phyloP scores from a whole-genome alignment of 2,797 vertebrate species.

The Notoglanidium macrostoma region DNA sequence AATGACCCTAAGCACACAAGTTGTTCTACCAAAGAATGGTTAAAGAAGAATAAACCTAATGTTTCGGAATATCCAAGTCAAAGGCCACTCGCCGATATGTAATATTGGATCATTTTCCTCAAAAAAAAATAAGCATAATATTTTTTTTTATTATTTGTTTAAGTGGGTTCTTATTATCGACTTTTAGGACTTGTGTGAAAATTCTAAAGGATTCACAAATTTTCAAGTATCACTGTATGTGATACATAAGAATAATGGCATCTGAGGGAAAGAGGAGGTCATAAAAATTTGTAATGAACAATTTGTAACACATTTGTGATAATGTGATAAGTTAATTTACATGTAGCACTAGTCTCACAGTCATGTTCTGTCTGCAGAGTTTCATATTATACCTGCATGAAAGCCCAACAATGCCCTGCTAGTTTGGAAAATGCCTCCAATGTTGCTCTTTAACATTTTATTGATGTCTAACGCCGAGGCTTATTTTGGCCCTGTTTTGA shows the following conservation, averaged over 20 bases:
- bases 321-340: not conserved
- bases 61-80: too few relatives aligned
- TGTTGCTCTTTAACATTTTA: conserved; percentile 31
- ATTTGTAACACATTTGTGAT: not conserved
- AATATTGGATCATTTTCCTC: too few relatives aligned
- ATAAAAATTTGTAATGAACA: not conserved
- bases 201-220: too few relatives aligned
- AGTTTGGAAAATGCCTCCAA: conserved; percentile 21
- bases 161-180: too few relatives aligned
- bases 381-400: conserved; percentile 8
- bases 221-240: not conserved
- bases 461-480: conserved; percentile 33
- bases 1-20: too few relatives aligned
- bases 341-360: not conserved
- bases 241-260: not conserved
- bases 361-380: conserved; percentile 18
- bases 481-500: conserved; percentile 23
- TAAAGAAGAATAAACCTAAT: too few relatives aligned
- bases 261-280: not conserved
- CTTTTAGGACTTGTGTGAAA: too few relatives aligned
- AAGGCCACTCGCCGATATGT: too few relatives aligned
- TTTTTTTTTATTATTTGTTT: too few relatives aligned
- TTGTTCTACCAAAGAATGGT: too few relatives aligned
- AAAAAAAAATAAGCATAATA: too few relatives aligned
- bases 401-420: not conserved